Evolutionary conservation across 2,888 invertebrate genomes (phyloP).

Genomic region (Mimachlamys varia): DNA sequence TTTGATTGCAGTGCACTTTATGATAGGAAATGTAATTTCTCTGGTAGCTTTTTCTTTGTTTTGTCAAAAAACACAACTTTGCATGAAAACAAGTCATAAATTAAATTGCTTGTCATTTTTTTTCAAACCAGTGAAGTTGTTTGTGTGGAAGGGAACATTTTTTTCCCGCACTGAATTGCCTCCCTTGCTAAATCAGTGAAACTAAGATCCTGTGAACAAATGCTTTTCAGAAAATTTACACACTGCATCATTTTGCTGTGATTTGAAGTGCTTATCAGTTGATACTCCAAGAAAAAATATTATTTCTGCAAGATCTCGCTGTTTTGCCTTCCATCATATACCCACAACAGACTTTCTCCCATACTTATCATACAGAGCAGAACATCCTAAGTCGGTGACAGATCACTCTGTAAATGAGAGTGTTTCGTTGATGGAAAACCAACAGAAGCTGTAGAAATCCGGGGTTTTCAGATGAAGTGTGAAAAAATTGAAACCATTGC

Average conservation of each 20-base stretch:
- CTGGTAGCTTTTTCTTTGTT: neutral
- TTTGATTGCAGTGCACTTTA: neutral
- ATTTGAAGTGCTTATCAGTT: neutral
- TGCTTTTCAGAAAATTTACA: neutral
- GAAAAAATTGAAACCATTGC: slow-evolving; percentile 24
- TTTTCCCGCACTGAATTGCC: neutral
- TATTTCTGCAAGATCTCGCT: neutral
- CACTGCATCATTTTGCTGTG: neutral
- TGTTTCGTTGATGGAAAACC: neutral
- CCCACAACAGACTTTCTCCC: neutral
- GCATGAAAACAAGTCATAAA: neutral
- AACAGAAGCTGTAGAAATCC: neutral
- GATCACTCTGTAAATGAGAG: slow-evolving; percentile 14
- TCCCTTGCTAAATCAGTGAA: neutral
- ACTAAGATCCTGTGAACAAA: neutral
- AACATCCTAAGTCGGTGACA: neutral
- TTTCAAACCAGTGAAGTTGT: neutral
- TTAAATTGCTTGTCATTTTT: neutral
- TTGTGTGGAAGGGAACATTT: neutral
- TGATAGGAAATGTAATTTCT: neutral
- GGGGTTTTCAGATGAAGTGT: neutral
- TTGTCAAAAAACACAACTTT: neutral
- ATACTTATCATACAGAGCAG: neutral
- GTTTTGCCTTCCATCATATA: neutral
- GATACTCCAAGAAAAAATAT: neutral